Evolutionary conservation across 2,797 vertebrate species (phyloP).

Genomic region (Microctenopoma stevenorrisi): DNA sequence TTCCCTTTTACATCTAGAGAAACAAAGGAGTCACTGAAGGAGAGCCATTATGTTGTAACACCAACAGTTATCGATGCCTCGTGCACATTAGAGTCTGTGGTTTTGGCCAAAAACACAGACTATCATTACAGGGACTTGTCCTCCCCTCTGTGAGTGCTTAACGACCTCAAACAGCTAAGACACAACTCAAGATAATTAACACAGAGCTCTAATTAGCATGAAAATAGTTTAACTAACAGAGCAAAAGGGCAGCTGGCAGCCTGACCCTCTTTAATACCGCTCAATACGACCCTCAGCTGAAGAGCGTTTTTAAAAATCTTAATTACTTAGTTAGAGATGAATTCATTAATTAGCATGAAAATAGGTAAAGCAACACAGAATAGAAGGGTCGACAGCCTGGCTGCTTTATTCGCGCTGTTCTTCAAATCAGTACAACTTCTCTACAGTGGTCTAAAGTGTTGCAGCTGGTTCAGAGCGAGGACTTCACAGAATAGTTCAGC

Average conservation of each 20-base stretch:
- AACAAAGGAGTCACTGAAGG: constrained; percentile 23
- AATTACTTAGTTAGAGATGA: constrained; percentile 51
- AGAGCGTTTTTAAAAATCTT: constrained; percentile 32
- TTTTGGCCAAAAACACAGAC: constrained; percentile 50
- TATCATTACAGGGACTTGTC: constrained; percentile 58
- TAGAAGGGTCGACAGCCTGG: constrained; percentile 23
- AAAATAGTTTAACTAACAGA: constrained; percentile 66
- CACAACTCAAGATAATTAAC: constrained; percentile 73
- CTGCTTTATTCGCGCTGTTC: constrained; percentile 45
- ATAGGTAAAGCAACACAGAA: constrained; percentile 38
- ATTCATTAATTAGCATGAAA: constrained; percentile 71
- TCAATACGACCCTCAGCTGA: constrained; percentile 20
- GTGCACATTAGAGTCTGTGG: constrained; percentile 35
- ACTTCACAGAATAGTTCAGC: neutral
- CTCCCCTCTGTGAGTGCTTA: constrained; percentile 64
- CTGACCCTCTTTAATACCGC: constrained; percentile 43
- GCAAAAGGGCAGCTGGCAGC: constrained; percentile 58
- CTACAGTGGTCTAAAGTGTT: constrained; percentile 36
- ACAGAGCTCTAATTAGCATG: constrained; percentile 72
- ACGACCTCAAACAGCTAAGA: constrained; percentile 69
- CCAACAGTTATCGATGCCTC: constrained; percentile 36
- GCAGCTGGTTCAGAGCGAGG: constrained; percentile 18
- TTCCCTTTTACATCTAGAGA: constrained; percentile 15
- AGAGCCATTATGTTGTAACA: constrained; percentile 29
- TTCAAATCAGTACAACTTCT: constrained; percentile 46